Evolutionary conservation across 2,888 invertebrate genomes (phyloP), one percentile per base, ranked within the genome.

Genomic region (Megalurothrips usitatus): DNA sequence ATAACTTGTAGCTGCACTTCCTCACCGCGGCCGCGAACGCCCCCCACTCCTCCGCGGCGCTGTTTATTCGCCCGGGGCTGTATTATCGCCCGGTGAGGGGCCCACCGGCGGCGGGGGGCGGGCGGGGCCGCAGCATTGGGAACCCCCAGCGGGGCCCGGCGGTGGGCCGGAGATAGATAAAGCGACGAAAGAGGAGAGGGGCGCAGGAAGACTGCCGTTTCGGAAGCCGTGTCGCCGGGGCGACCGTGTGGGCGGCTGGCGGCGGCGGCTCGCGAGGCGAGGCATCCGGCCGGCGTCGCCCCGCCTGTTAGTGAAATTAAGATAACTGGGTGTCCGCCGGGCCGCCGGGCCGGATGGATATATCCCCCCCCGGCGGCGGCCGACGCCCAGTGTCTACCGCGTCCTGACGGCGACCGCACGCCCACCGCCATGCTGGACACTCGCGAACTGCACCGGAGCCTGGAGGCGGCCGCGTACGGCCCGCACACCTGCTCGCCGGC

Each of bases 401-500:
- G n/a, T n/a, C n/a, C n/a, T n/a, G n/a, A n/a, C n/a, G 52, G 52
- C 11, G 14, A 52, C 52, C 11, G 2, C 52, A 17, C 34, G 34
- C 34, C 19, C 58, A 17, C 58, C 11, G 58, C 58, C 58, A 58
- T 58, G 58, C 19, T 58, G 19, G 19, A 58, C 58, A 58, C 58
- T 17, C 19, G 19, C 11, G 19, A 58, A 19, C 58, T 58, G 19
- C 58, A 19, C 11, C 19, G 19, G 58, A 19, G 19, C 58, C 58
- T 58, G 58, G 19, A 58, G 58, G 58, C 58, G 19, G 58, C 58
- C 19, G 58, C 58, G 14, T 17, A 17, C 19, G 58, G 58, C 58
- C 58, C 58, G 14, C 58, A 58, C 58, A 19, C 58, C 58, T 58
- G 58, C 58, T 58, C 58, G 58, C 58, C 58, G 58, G 58, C 58